Base-by-base conservation (phyloP, 1,140 invertebrate species). In the Panonychus citri region DNA sequence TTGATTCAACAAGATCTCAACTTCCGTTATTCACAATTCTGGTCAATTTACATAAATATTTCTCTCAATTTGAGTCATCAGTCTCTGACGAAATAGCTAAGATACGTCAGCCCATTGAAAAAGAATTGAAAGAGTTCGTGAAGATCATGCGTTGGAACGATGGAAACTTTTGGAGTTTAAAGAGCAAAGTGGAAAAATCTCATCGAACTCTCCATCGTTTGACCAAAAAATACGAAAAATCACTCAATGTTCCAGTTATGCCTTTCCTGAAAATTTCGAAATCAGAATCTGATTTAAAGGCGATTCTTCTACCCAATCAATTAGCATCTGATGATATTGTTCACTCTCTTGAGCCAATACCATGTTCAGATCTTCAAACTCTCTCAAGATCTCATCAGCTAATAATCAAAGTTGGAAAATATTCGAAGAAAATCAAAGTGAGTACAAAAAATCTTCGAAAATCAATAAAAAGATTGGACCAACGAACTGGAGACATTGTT, bases 111-210 rank as follows among this genome's bases (percentile, higher is more conserved):
- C 85, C 87, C 0, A 84, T 94, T 57, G 85, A 94, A 62, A 91
- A 89, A 70, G 83, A 89, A 68, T 66, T 96, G 19, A 65, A 76
- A 59, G 85, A 93, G 59, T 90, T 88, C 67, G 83, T 96, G 0
- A 94, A 95, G 67, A 94, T 97, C 46, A 82, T 81, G n/a, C 75
- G 85, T 34, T 97, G 90, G 83, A 90, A 85, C 65, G 90, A 97
- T 65, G 78, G 90, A 1, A 94, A 83, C 65, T 91, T 91, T 66
- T 94, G 84, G 78, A 78, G 85, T n/a, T 77, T 97, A 10, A 88
- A 85, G 61, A 79, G 83, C 61, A 63, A 82, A 4, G 78, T 90
- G 3, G 78, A 83, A 26, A 90, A 86, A 68, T 82, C 84, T 1
- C 87, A 94, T 65, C 78, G 81, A 60, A 85, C 80, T 25, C 67